Conservation (phyloP, 2,888 invertebrate species). For the Mechanitis mazaeus region DNA sequence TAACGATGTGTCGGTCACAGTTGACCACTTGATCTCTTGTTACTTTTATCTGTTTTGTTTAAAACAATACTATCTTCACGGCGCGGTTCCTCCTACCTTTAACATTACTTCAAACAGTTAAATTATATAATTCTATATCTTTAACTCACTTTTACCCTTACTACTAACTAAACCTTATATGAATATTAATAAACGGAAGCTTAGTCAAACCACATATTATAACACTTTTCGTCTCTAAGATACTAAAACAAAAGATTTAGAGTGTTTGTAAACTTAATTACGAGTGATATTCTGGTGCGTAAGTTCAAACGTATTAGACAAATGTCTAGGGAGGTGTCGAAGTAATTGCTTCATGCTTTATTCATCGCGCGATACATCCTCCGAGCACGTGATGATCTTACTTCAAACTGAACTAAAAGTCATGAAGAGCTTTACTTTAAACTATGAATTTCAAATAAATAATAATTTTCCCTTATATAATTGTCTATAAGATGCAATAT, state of each 20-base stretch:
- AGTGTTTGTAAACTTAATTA: neutral
- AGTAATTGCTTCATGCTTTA: conserved; percentile 34
- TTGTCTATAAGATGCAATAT: neutral
- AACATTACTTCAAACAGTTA: too few species aligned
- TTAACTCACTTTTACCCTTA: too few species aligned
- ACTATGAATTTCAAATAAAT: conserved; percentile 1
- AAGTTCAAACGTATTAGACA: conserved; percentile 15
- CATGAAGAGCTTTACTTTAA: conserved; percentile 1
- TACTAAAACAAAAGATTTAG: neutral
- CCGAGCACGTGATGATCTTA: conserved; percentile 6
- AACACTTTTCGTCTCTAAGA: too few species aligned
- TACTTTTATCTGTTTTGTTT: neutral
- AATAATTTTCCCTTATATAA: neutral
- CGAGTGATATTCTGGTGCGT: neutral
- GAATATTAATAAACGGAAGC: too few species aligned
- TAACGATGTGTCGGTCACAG: neutral
- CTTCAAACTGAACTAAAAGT: conserved; percentile 3
- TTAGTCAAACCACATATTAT: too few species aligned
- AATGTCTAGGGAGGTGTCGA: conserved; percentile 21
- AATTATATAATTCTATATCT: too few species aligned
- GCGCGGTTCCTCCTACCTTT: too few species aligned
- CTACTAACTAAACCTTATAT: too few species aligned
- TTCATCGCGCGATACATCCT: conserved; percentile 30
- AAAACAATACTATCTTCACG: neutral
- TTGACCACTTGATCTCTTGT: neutral